Base-by-base conservation (phyloP, 2,888 invertebrate species). In the Rotaria macrura region DNA sequence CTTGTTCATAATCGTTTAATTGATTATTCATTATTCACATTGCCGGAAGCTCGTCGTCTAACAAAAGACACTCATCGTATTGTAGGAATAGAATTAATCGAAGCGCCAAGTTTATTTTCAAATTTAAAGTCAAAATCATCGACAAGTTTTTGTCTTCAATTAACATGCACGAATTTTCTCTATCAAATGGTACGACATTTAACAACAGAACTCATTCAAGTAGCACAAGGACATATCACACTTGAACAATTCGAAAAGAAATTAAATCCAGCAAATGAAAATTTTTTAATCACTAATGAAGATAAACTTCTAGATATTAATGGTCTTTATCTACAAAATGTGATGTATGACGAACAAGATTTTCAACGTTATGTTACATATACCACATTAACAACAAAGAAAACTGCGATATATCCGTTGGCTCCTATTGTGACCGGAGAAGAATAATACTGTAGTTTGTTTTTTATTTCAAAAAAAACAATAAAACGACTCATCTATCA, bases 1-100 rank as follows among this genome's bases (percentile, higher is more conserved):
- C 40, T 79, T 40, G 20, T 79, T 43, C 40, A 79, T 43, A 43
- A 79, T 43, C 25, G n/a, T 79, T 43, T n/a, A n/a, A 25, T 43
- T 79, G 79, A 79, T 79, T 79, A 79, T 79, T 79, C 79, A 43
- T 79, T n/a, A n/a, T 79, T 79, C n/a, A 79, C 40, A 79, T n/a
- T 10, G 14, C 43, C 43, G 2, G 79, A 79, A 79, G 79, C 79
- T n/a, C 79, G 79, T 79, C 0, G 1, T 25, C n/a, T 79, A n/a
- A 34, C 43, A 43, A 79, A 79, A 79, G 12, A 79, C 14, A n/a
- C 43, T 43, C 23, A 43, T 12, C 79, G 79, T 43, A 79, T 43
- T n/a, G 40, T 79, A 7, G 43, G n/a, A 79, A n/a, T 79, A 12
- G 2, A 43, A 43, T 23, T 79, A n/a, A 43, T 12, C 1, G 79